Evolutionary conservation across 2,797 vertebrate genomes (phyloP), one percentile per base, ranked within the genome.

Genomic region (Gymnocypris eckloni): DNA sequence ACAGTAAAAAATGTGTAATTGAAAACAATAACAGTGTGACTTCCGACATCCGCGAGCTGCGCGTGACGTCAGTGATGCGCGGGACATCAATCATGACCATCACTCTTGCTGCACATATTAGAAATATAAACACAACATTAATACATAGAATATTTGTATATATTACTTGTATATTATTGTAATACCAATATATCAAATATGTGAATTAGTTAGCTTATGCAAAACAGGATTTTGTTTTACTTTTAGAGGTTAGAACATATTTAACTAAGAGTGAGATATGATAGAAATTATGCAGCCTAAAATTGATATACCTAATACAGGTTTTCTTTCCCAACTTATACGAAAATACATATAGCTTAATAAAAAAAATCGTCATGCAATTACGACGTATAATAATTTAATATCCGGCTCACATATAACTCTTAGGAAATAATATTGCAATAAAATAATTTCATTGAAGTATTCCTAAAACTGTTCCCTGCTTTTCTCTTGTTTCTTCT

Each of bases 1-100:
- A 93, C 93, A 91, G 89, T 85, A 89, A 94, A 93, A 92, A 94
- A 95, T 95, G 91, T 93, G 87, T 91, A 87, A 81, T 25, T 25
- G 66, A 41, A 39, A 52, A 83, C 81, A 89, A 91, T 72, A 89
- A 88, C 85, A 86, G 48, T 18, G 37, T 71, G 48, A 88, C 66
- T 90, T 88, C 90, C 86, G 87, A 37, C 18, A 88, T 83, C 81
- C 79, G 91, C 20, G 90, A 86, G 89, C 86, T 22, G 12, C 87
- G 84, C 81, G 89, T 41, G 87, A 87, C 90, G 84, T 90, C 69
- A 79, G n/a, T 22, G 83, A 76, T 5, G 61, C 84, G 71, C 79
- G 70, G 25, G 13, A 77, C 66, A 80, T 90, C 59, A 28, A 69
- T 91, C 89, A 89, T 70, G 56, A n/a, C 25, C 86, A 39, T 85